Evolutionary conservation across 1,140 invertebrate genomes (phyloP).

Genomic region (Maconellicoccus hirsutus): DNA sequence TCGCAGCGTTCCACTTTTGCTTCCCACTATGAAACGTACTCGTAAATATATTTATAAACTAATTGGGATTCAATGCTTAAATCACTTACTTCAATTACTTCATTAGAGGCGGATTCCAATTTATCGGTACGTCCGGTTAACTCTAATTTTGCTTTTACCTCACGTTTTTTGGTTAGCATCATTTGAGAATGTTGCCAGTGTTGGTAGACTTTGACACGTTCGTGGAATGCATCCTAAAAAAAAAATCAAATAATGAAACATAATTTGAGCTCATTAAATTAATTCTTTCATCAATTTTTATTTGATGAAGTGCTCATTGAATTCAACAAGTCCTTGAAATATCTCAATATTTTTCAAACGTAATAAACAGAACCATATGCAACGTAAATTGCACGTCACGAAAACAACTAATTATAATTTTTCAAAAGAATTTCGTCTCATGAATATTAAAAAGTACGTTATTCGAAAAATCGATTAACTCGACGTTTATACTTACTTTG

Average conservation of each 20-base stretch:
- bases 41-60: not conserved
- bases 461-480: not conserved
- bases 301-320: too few relatives aligned
- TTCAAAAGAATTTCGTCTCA: not conserved
- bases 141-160: slow-evolving; percentile 85
- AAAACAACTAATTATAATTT: not conserved
- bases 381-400: too few relatives aligned
- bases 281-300: too few relatives aligned
- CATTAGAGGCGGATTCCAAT: slow-evolving; percentile 71
- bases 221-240: slow-evolving; percentile 84
- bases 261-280: too few relatives aligned
- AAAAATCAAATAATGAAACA: slow-evolving; percentile 21
- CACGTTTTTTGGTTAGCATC: slow-evolving; percentile 86
- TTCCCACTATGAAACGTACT: slow-evolving; percentile 59
- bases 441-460: not conserved
- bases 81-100: slow-evolving; percentile 71
- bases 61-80: not conserved
- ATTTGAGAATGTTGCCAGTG: slow-evolving; percentile 95
- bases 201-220: slow-evolving; percentile 94
- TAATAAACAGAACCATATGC: too few relatives aligned
- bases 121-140: slow-evolving; percentile 77
- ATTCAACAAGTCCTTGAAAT: too few relatives aligned
- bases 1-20: slow-evolving; percentile 90
- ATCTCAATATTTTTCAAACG: too few relatives aligned
- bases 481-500: slow-evolving; percentile 47